A percentile compares a stretch with the other conserved stretches of the same genome.
Evolutionary conservation across 2,113 vertebrate genomes (phyloP).

Genomic region (Melanocharis versteri): DNA sequence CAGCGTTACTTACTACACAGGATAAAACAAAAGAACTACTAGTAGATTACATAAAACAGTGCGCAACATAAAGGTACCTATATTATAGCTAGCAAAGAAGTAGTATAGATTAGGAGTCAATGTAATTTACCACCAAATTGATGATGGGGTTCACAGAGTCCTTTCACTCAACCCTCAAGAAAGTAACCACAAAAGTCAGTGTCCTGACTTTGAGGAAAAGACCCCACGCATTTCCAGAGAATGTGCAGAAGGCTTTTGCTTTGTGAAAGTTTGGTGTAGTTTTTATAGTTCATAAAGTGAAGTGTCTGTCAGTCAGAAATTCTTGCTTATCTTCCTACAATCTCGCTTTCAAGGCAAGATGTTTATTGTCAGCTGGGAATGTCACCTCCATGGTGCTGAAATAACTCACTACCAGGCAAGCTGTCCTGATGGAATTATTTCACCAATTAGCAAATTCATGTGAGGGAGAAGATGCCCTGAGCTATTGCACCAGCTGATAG

Average conservation of each 20-base stretch:
- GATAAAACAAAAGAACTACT: neutral
- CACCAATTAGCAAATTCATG: neutral
- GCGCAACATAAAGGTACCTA: rapidly evolving
- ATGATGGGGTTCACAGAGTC: neutral
- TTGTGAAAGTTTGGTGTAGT: neutral
- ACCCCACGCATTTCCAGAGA: neutral
- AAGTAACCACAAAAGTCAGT: neutral
- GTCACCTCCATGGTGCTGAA: neutral
- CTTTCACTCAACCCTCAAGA: neutral
- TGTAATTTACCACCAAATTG: neutral
- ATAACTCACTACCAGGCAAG: neutral
- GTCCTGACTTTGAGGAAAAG: neutral
- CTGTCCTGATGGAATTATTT: neutral
- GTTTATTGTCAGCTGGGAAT: neutral
- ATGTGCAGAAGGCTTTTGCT: neutral
- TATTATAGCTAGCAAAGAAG: neutral
- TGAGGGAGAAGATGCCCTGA: neutral
- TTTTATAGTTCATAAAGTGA: neutral
- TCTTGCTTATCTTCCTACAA: neutral
- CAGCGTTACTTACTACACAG: neutral
- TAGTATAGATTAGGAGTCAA: neutral
- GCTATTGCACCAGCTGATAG: neutral
- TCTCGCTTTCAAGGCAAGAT: neutral
- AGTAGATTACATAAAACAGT: neutral
- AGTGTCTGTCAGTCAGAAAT: neutral